phyloP scores from a whole-genome alignment of 2,797 vertebrate genomes.

The Xyrichtys novacula region DNA sequence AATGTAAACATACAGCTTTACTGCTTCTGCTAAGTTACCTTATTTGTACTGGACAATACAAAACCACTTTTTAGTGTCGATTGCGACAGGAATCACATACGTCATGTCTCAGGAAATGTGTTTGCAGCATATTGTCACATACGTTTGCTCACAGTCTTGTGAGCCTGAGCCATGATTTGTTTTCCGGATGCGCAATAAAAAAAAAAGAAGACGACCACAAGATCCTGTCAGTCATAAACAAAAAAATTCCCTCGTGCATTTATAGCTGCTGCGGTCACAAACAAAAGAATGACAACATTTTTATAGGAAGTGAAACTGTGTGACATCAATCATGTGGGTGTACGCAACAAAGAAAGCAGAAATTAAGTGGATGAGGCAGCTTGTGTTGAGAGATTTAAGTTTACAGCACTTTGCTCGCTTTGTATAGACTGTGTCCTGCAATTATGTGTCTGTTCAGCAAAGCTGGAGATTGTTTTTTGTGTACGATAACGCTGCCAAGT shows the following conservation, averaged over 20 bases:
- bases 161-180: slow-evolving; percentile 17
- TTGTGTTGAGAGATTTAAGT: not conserved
- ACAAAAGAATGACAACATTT: slow-evolving; percentile 1
- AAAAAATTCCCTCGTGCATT: slow-evolving; percentile 22
- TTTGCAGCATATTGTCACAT: not conserved
- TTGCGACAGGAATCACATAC: not conserved
- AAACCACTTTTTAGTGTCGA: not conserved
- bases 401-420: not conserved
- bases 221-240: slow-evolving; percentile 38
- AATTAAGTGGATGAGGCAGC: not conserved
- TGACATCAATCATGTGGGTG: not conserved
- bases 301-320: slow-evolving; percentile 11
- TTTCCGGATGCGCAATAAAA: slow-evolving; percentile 10
- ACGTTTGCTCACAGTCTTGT: slow-evolving; percentile 32
- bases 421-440: slow-evolving; percentile 3
- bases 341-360: not conserved
- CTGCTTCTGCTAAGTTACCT: not conserved
- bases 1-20: not conserved
- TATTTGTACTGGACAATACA: not conserved
- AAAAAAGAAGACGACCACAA: slow-evolving; percentile 26
- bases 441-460: not conserved
- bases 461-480: not conserved
- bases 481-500: slow-evolving; percentile 18
- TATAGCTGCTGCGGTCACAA: slow-evolving; percentile 22
- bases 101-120: slow-evolving; percentile 4